Percentiles rank a stretch among this genome's conserved stretches.
Evolutionary conservation across 2,113 vertebrate species (phyloP).

Genomic region (Dolichotis patagonum): DNA sequence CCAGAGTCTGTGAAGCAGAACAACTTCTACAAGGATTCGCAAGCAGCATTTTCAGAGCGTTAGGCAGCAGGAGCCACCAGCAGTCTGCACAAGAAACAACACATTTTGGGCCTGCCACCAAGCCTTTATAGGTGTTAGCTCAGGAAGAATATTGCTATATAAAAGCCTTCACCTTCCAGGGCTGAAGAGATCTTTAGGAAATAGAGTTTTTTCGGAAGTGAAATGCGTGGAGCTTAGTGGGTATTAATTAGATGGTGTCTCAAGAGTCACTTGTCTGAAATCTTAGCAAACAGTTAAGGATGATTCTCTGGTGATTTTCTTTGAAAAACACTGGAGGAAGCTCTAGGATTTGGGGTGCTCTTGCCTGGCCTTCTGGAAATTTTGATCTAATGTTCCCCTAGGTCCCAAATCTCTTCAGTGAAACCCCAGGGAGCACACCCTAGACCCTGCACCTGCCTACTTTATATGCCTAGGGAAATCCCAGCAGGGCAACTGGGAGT

Average conservation of each 20-base stretch:
- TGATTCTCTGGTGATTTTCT: not conserved
- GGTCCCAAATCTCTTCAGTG: rapidly evolving
- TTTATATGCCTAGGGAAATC: constrained; percentile 45
- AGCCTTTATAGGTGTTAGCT: not conserved
- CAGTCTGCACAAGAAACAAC: not conserved
- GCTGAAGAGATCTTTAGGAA: not conserved
- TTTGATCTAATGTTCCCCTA: not conserved
- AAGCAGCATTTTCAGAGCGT: rapidly evolving
- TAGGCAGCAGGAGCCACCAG: rapidly evolving
- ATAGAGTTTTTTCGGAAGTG: not conserved
- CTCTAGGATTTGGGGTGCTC: no score
- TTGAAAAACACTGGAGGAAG: not conserved
- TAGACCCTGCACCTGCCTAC: not conserved
- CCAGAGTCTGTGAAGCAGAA: rapidly evolving
- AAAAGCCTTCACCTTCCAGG: not conserved
- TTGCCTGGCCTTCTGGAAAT: not conserved
- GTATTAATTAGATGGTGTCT: not conserved
- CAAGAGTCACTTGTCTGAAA: not conserved
- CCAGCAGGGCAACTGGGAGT: constrained; percentile 18
- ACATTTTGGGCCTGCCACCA: not conserved
- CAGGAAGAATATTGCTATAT: not conserved
- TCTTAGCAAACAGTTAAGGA: not conserved
- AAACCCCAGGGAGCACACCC: not conserved
- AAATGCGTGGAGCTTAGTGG: not conserved
- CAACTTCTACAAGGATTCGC: rapidly evolving